phyloP scores from a whole-genome alignment of 2,888 invertebrate species.

The Ophion obscuratus region DNA sequence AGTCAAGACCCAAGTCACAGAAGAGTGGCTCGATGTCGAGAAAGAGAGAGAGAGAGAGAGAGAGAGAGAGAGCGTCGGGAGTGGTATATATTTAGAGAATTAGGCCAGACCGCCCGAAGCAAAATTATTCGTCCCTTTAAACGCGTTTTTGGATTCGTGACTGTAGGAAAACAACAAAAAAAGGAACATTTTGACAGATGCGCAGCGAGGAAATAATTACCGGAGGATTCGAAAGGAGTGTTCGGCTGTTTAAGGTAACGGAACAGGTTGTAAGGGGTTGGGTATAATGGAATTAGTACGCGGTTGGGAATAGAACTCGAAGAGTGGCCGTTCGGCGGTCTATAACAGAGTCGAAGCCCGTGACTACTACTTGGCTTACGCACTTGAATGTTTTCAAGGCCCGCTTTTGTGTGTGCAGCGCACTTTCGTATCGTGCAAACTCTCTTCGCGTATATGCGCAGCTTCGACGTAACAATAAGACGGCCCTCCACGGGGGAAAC shows the following conservation, averaged over 20 bases:
- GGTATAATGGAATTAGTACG: constrained; percentile 7
- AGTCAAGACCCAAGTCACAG: constrained; percentile 79
- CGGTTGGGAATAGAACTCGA: constrained; percentile 37
- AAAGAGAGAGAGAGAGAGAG: constrained; percentile 33
- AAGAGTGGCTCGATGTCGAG: constrained; percentile 54
- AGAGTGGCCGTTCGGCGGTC: constrained; percentile 45
- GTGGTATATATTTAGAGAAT: constrained; percentile 79
- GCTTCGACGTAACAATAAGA: constrained; percentile 62
- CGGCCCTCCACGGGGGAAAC: constrained; percentile 36
- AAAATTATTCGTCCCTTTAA: constrained; percentile 70
- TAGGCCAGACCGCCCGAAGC: constrained; percentile 77
- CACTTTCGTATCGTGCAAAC: constrained; percentile 48
- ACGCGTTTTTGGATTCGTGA: constrained; percentile 35
- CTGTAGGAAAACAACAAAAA: neutral
- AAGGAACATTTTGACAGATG: neutral
- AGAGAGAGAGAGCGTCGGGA: constrained; percentile 72
- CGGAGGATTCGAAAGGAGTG: neutral
- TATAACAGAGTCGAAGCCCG: constrained; percentile 52
- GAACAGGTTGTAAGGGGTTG: constrained; percentile 17
- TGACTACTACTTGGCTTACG: constrained; percentile 66
- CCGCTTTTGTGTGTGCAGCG: constrained; percentile 39
- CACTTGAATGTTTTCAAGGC: constrained; percentile 68
- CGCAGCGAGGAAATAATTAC: neutral
- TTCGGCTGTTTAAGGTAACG: neutral
- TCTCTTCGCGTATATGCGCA: constrained; percentile 47